Base-by-base conservation (phyloP, 2,888 invertebrate species). In the Halocaridina rubra region DNA sequence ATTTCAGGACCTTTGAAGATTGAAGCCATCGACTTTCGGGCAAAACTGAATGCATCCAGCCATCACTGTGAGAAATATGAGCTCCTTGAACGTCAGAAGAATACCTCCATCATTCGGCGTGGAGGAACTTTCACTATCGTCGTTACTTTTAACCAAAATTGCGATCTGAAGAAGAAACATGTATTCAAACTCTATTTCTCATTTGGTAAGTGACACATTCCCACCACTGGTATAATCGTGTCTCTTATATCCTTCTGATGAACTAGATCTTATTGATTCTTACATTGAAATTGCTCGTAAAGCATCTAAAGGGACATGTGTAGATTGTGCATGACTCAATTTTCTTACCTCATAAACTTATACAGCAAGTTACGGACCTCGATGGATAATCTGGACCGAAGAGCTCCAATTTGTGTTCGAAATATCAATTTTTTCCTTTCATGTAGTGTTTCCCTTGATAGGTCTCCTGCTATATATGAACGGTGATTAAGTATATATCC, bases 71-170 rank as follows among this genome's bases (percentile, higher is more conserved):
- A 89, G 67, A 89, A 89, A 69, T 91, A 89, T 82, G 91, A 90
- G 39, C 88, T 91, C 13, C 86, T 89, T 8, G 30, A 32, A n/a
- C 46, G 33, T 13, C 76, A 69, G 19, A 64, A 79, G 10, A 29
- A 46, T 30, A 82, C 87, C 8, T 86, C 88, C 24, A 90, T 91
- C 4, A 78, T 91, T 7, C 88, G 91, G 10, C 57, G 85, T 30
- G 72, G 71, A 0, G 85, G 80, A 13, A 64, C 16, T 29, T 84
- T 88, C 80, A 69, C 64, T 74, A 22, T 80, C 76, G 67, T 39
- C 72, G 75, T 86, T 92, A 93, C 16, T 93, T 93, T 29, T 92
- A 92, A 82, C 93, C 91, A 57, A 93, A 92, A 88, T 92, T 92
- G 0, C 92, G 92, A 29, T 91, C 90, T 90, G 89, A 85, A 88